Conservation (phyloP, 1,140 invertebrate genomes). For the Lasioglossum albipes region DNA sequence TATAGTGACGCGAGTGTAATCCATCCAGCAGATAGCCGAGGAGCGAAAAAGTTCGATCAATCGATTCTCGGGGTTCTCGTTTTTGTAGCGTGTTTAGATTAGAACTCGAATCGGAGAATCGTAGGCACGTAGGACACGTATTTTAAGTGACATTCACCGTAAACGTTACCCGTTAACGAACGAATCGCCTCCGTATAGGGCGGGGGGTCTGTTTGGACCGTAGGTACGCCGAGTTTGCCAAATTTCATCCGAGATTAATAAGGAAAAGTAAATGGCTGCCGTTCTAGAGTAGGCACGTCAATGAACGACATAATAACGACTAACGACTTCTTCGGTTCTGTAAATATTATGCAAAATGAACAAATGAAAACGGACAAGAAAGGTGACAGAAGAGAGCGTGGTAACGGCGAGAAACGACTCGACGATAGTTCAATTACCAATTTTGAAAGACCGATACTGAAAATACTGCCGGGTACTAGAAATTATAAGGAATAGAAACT, state of each 20-base stretch:
- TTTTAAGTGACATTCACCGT: constrained; percentile 47
- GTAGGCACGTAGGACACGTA: constrained; percentile 51
- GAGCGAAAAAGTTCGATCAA: background rate
- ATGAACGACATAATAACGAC: constrained; percentile 5
- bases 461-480: constrained; percentile 19
- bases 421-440: background rate
- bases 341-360: too few relatives aligned
- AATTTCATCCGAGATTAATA: background rate
- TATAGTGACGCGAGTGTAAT: constrained; percentile 49
- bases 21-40: constrained; percentile 65
- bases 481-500: constrained; percentile 17
- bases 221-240: constrained; percentile 27
- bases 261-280: background rate
- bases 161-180: background rate
- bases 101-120: constrained; percentile 20
- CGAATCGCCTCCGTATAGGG: background rate
- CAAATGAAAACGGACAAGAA: background rate
- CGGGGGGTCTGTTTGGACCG: background rate
- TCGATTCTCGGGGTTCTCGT: background rate
- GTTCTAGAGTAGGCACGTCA: background rate
- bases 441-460: background rate
- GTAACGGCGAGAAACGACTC: background rate
- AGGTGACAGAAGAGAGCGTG: background rate
- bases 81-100: constrained; percentile 36
- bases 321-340: background rate